Conservation (phyloP, 2,797 vertebrate genomes). For the Squalus acanthias region DNA sequence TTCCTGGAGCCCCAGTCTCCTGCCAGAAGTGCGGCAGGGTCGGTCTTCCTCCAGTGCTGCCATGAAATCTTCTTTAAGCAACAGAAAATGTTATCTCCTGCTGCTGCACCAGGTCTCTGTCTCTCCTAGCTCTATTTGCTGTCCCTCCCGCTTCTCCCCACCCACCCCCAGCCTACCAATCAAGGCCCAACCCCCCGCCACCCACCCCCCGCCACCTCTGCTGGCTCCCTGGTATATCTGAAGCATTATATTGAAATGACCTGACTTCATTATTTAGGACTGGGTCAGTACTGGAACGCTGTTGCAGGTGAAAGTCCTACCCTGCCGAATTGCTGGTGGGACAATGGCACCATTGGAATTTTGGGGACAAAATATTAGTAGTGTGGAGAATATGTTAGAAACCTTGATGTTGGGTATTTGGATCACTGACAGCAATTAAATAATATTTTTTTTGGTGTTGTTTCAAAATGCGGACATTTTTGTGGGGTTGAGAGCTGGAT, state of each 20-base stretch:
- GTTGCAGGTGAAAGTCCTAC: too few species aligned
- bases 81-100: too few species aligned
- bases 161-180: too few species aligned
- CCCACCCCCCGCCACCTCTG: too few species aligned
- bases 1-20: not conserved
- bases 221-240: too few species aligned
- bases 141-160: not conserved
- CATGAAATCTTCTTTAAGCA: not conserved
- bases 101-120: too few species aligned
- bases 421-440: not conserved
- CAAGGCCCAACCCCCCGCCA: not conserved
- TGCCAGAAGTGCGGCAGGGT: not conserved
- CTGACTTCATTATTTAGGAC: too few species aligned
- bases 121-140: too few species aligned
- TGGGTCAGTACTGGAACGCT: too few species aligned
- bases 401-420: not conserved
- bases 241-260: too few species aligned
- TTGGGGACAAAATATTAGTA: not conserved
- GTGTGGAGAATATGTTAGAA: not conserved
- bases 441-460: not conserved
- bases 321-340: too few species aligned
- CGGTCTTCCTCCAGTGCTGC: not conserved
- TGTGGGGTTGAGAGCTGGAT: not conserved
- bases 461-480: not conserved
- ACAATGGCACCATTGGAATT: not conserved